Base-by-base conservation (phyloP, 1,140 invertebrate species). In the Theocolax elegans region DNA sequence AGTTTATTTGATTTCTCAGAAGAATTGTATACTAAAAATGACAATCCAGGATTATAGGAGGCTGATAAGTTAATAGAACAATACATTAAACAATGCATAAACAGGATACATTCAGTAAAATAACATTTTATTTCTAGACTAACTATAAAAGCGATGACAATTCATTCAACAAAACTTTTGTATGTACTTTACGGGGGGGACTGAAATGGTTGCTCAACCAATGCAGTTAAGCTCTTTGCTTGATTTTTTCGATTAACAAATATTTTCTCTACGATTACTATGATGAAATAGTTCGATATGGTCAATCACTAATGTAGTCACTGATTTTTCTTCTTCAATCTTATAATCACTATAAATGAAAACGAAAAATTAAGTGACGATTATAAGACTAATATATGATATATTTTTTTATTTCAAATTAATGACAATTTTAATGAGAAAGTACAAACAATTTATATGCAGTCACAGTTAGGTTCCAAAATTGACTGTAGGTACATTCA, bases 111-210 rank as follows among this genome's bases (percentile, higher is more conserved):
- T 71, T 67, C 65, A 72, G 58, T 72, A 72, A 72, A 72, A 72
- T 72, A 67, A 72, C 59, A 64, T 68, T 72, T 67, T 72, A 72
- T 72, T 67, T 67, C 59, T 72, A 72, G 40, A 58, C 58, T 72
- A 72, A 72, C 71, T 68, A 72, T 72, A 68, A 72, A 72, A 72
- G 70, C 70, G 64, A 62, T 72, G 69, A 71, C 53, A 71, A 60
- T 62, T 72, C 62, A 62, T 62, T 66, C 49, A 72, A 72, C 64
- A 72, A 72, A 72, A 72, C 27, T 56, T 65, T 71, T 42, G 19
- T 71, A 66, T 49, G 29, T 67, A 62, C 38, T 60, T 44, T 62
- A 44, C 10, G 40, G 29, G 53, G 40, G 69, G 38, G 68, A 72
- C 70, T 62, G 56, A 72, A 54, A 56, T 72, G 64, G 56, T 72